phyloP scores from a whole-genome alignment of 2,113 vertebrate genomes.

The Pholis gunnellus region DNA sequence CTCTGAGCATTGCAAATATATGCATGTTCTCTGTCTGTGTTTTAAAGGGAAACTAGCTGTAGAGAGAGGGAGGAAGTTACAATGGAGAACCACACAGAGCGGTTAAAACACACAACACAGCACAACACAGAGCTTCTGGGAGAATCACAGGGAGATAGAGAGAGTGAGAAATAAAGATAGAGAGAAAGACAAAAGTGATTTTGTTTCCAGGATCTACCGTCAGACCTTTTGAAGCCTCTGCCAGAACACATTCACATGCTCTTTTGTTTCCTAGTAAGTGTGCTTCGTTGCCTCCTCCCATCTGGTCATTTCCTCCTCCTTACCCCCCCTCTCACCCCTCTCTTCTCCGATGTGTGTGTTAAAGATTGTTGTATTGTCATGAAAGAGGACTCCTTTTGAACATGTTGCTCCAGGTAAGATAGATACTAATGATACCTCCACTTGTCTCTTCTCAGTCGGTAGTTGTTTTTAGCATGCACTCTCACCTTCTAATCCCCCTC shows the following conservation, averaged over 20 bases:
- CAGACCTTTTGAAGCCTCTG: not conserved
- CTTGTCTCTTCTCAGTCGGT: not conserved
- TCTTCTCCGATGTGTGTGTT: not conserved
- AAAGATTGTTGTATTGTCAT: conserved; percentile 28
- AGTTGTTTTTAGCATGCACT: conserved; percentile 10
- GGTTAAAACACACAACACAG: not conserved
- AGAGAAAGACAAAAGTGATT: not conserved
- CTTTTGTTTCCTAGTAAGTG: conserved; percentile 44
- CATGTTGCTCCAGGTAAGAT: conserved; percentile 66
- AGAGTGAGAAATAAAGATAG: not conserved
- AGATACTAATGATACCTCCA: not conserved
- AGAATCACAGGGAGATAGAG: not conserved
- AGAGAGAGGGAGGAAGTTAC: conserved; percentile 63
- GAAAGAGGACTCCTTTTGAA: conserved; percentile 49
- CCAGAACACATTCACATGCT: conserved; percentile 24
- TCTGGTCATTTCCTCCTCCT: conserved; percentile 61
- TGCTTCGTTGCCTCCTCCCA: conserved; percentile 54
- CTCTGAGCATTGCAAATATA: conserved; percentile 3
- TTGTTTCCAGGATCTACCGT: conserved; percentile 16
- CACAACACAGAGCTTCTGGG: not conserved
- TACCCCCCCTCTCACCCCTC: not conserved
- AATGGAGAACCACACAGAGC: conserved; percentile 36
- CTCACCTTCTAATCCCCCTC: not conserved
- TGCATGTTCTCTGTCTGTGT: not conserved
- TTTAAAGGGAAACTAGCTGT: conserved; percentile 52